Conservation (phyloP, 2,888 invertebrate species). For the Elysia crispata region DNA sequence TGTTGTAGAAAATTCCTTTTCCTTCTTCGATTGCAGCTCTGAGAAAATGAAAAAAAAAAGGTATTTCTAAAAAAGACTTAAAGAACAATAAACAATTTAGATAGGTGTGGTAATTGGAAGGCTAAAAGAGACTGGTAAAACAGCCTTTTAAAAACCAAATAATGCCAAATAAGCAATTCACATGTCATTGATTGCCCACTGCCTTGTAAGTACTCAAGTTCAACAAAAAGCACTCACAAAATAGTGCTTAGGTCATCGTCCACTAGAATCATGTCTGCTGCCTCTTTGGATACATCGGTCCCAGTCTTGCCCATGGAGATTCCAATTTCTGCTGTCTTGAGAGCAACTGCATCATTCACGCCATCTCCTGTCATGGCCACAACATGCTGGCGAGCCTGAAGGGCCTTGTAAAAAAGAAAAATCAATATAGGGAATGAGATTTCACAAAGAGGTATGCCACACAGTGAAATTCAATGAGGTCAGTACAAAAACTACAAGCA, state of each 20-base stretch:
- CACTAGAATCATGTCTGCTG: conserved; percentile 99
- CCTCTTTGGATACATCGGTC: conserved; percentile 99
- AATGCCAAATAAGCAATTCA: background rate
- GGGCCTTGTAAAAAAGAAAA: conserved; percentile 83
- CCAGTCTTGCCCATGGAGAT: conserved; percentile 95
- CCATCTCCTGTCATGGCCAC: conserved; percentile 99
- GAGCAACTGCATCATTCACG: conserved; percentile 98
- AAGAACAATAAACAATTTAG: too few species aligned
- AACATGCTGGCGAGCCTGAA: conserved; percentile 93
- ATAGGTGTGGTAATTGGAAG: too few species aligned
- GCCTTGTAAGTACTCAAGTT: too few species aligned
- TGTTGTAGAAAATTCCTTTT: conserved; percentile 99
- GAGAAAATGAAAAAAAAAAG: conserved; percentile 52
- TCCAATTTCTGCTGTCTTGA: conserved; percentile 98
- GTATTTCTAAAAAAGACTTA: too few species aligned
- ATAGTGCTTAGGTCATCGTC: conserved; percentile 99
- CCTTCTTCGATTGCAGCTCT: conserved; percentile 97
- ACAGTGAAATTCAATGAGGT: too few species aligned
- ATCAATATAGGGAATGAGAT: background rate
- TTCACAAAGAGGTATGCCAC: too few species aligned
- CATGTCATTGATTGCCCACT: too few species aligned
- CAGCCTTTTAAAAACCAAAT: background rate
- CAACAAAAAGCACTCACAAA: conserved; percentile 83
- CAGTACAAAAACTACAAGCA: too few species aligned
- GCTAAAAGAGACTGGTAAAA: too few species aligned